Evolutionary conservation across 1,140 invertebrate genomes (phyloP).

Genomic region (Orussus abietinus): DNA sequence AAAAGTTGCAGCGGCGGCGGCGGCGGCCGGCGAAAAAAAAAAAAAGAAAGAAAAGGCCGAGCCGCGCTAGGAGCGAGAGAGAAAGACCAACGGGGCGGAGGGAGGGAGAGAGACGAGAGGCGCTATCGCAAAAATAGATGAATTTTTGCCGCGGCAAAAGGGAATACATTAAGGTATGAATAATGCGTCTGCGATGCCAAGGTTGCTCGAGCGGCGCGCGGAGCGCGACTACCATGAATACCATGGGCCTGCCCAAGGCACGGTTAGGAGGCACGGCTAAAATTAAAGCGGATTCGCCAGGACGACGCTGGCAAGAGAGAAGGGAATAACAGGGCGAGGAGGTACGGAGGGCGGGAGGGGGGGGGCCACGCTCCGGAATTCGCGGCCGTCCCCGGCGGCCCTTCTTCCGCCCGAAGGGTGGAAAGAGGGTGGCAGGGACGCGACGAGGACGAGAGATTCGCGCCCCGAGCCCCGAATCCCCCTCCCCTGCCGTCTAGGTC

Average conservation of each 20-base stretch:
- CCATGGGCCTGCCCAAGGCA: conserved; percentile 43
- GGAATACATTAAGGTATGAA: conserved; percentile 53
- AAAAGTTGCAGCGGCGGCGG: neutral
- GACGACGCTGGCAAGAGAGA: no score
- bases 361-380: no score
- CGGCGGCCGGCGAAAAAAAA: neutral
- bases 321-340: no score
- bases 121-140: conserved; percentile 19
- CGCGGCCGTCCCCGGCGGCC: no score
- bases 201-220: conserved; percentile 30
- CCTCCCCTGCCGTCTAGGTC: no score
- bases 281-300: conserved; percentile 48
- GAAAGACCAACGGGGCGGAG: neutral
- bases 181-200: conserved; percentile 54
- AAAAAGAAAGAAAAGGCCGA: conserved; percentile 5
- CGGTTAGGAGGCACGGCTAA: conserved; percentile 40
- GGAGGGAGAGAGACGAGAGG: neutral
- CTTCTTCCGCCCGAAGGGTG: no score
- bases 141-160: conserved; percentile 32
- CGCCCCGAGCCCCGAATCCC: no score
- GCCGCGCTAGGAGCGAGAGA: conserved; percentile 6
- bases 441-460: no score
- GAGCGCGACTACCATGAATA: conserved; percentile 35
- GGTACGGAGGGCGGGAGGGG: no score
- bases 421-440: no score